Evolutionary conservation across 2,888 invertebrate genomes (phyloP), one percentile per base, ranked within the genome.

Genomic region (Drosophila paracracens): DNA sequence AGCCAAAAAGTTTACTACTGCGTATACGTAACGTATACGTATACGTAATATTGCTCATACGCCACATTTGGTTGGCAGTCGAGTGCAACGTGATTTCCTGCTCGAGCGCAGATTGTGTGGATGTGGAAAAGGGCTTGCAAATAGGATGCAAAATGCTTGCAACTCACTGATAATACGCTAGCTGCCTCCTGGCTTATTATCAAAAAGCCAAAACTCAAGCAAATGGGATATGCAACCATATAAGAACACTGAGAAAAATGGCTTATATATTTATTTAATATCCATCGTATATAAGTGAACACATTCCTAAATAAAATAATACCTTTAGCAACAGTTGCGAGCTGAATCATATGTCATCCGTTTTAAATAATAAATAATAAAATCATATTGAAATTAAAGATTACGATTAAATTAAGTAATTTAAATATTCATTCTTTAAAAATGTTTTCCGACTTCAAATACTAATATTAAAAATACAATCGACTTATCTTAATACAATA

Each of bases 81-180:
- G 35, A 65, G 46, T 74, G 90, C 74, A 90, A 81, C 83, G 83
- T 76, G 91, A 88, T 90, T 88, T 88, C 89, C 83, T 72, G 81
- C 69, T 79, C 53, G 21, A 52, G 53, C 61, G n/a, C 67, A 66
- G 68, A 58, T 71, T 60, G 60, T 40, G 56, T 27, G 25, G 7
- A 10, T 38, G 38, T n/a, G 43, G 35, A 61, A 3, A 38, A 54
- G 48, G 72, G 51, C 60, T 65, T 63, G 61, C 61, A 79, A 82
- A 76, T 81, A 79, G 83, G 76, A 82, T 91, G 90, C 91, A 91
- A 91, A 91, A 81, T 91, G 84, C 92, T 91, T 91, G 91, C 90
- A 90, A 90, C 77, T 85, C 85, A 87, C 91, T 89, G 91, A 91
- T 90, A 91, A 87, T 91, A 79, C 70, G 61, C 65, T 51, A 50